Conservation (phyloP, 2,797 vertebrate species). For the Semotilus atromaculatus region DNA sequence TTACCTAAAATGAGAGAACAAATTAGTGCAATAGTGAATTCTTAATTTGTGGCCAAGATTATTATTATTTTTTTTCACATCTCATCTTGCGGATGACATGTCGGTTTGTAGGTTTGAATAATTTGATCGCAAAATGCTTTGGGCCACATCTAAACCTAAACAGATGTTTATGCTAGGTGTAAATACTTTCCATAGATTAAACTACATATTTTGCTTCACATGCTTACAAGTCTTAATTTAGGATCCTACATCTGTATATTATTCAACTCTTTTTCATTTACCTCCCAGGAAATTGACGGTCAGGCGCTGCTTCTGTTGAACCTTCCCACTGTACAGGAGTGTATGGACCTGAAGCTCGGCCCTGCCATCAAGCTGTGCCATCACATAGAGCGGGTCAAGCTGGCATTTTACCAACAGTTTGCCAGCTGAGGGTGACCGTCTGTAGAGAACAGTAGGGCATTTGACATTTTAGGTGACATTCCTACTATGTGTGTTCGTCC, state of each 20-base stretch:
- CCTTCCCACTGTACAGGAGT: conserved; percentile 97
- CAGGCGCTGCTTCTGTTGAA: conserved; percentile 95
- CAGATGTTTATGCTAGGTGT: neutral
- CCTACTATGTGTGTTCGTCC: conserved; percentile 33
- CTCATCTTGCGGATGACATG: neutral
- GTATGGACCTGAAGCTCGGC: conserved; percentile 98
- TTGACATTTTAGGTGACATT: conserved; percentile 25
- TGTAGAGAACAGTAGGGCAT: neutral
- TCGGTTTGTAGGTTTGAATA: neutral
- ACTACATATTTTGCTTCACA: neutral
- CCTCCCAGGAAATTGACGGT: conserved; percentile 93
- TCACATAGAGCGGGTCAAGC: conserved; percentile 97
- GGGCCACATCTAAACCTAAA: neutral
- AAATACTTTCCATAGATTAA: neutral
- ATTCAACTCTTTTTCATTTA: neutral
- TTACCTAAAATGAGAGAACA: neutral
- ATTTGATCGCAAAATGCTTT: neutral
- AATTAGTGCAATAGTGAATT: neutral
- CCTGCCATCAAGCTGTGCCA: conserved; percentile 98
- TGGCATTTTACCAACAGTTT: conserved; percentile 99
- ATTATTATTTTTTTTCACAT: neutral
- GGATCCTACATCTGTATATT: neutral
- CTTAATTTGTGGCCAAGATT: neutral
- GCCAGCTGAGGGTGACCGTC: conserved; percentile 80
- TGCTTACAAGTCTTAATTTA: neutral